Evolutionary conservation across 2,113 vertebrate genomes (phyloP).

Genomic region (Nesogale talazaci): DNA sequence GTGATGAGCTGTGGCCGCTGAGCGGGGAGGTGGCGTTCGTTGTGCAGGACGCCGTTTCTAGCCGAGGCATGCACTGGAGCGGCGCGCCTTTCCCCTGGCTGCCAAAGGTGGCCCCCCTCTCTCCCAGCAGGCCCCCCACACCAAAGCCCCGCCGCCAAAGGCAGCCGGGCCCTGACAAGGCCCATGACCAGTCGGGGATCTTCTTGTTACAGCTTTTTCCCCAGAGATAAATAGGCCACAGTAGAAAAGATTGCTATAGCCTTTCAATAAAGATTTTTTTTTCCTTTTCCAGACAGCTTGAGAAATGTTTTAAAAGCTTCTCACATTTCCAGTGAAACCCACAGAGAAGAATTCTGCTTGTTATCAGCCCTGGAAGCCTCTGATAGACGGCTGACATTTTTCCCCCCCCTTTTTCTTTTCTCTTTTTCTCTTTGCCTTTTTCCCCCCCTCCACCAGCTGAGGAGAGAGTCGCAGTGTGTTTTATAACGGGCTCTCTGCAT

Average conservation of each 20-base stretch:
- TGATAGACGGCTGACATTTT: slow-evolving; percentile 90
- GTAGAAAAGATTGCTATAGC: slow-evolving; percentile 90
- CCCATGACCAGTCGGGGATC: slow-evolving; percentile 81
- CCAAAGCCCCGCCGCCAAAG: slow-evolving; percentile 79
- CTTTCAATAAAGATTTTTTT: slow-evolving; percentile 91
- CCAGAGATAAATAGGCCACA: slow-evolving; percentile 88
- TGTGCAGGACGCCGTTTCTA: slow-evolving; percentile 21
- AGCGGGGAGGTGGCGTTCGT: neutral
- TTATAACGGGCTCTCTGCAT: slow-evolving; percentile 90
- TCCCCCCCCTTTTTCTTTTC: slow-evolving; percentile 70
- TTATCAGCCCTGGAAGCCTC: slow-evolving; percentile 90
- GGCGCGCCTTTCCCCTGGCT: slow-evolving; percentile 58
- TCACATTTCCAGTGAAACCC: slow-evolving; percentile 89
- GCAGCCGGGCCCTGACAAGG: slow-evolving; percentile 72
- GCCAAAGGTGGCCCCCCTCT: slow-evolving; percentile 69
- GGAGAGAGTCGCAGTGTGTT: slow-evolving; percentile 89
- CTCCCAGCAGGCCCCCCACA: slow-evolving; percentile 76
- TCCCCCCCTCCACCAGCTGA: slow-evolving; percentile 86
- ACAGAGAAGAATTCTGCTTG: slow-evolving; percentile 89
- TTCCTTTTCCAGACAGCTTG: slow-evolving; percentile 89
- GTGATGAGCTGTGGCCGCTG: neutral
- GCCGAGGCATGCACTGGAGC: slow-evolving; percentile 9
- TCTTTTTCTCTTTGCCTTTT: slow-evolving; percentile 80
- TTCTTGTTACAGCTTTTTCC: slow-evolving; percentile 86
- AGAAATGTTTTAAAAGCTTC: slow-evolving; percentile 91